Conservation (phyloP, 2,113 vertebrate species). For the Indri indri region DNA sequence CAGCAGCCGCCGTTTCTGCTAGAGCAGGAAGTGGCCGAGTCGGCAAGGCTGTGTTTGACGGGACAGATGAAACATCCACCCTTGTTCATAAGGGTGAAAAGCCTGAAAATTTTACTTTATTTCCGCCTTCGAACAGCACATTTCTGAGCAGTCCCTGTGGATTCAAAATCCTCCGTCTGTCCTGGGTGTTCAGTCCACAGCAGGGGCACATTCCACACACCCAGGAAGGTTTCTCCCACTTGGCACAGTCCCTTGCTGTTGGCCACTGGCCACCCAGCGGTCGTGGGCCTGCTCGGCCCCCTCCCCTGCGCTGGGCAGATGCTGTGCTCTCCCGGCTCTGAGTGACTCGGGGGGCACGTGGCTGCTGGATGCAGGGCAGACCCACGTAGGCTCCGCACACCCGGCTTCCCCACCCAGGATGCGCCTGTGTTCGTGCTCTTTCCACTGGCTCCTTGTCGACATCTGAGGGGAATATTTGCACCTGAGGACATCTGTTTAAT, state of each 20-base stretch:
- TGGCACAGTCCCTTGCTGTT: too few species aligned
- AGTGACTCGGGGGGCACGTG: rapidly evolving
- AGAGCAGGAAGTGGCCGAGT: not conserved
- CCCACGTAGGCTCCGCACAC: not conserved
- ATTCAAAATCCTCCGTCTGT: not conserved
- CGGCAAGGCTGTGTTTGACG: not conserved
- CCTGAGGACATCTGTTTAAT: not conserved
- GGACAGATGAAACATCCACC: not conserved
- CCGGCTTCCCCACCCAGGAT: not conserved
- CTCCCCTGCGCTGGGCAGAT: too few species aligned
- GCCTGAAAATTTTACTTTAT: not conserved
- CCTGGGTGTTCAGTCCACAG: not conserved
- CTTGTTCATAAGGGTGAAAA: not conserved
- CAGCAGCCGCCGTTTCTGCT: not conserved
- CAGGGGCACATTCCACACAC: too few species aligned
- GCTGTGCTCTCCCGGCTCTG: too few species aligned
- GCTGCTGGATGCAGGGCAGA: too few species aligned
- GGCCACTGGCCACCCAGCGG: too few species aligned
- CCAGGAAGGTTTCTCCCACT: not conserved
- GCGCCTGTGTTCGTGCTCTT: not conserved
- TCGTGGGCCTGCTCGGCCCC: too few species aligned
- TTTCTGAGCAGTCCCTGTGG: not conserved
- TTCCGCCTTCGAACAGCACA: not conserved
- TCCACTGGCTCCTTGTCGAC: not conserved
- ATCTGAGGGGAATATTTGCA: not conserved